These are phyloP conservation scores for Paralvinella palmiformis DNA, from an alignment of 1,140 invertebrate species.

Conservation along the genomic window DNA sequence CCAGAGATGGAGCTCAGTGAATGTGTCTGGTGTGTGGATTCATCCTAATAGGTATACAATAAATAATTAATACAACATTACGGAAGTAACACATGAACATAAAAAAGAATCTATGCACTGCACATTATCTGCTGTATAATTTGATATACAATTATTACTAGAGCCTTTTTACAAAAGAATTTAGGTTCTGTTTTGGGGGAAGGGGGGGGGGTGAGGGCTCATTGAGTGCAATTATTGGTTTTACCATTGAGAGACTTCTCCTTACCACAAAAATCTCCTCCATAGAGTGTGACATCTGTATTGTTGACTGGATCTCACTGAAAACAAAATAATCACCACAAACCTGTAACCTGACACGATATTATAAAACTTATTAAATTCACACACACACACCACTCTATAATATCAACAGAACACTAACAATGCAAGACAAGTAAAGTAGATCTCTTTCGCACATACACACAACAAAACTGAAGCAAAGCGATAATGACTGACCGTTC, in stretches of 20 bases:
- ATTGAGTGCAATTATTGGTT: not conserved
- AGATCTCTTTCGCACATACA: no score
- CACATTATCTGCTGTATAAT: not conserved
- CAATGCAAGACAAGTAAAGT: not conserved
- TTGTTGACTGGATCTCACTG: constrained; percentile 8
- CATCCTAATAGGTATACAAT: no score
- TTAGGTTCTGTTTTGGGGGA: no score
- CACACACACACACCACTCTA: not conserved
- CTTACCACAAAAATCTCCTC: constrained; percentile 8
- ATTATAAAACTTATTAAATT: not conserved
- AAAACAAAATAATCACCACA: not conserved
- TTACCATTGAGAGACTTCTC: not conserved
- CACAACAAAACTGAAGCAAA: no score
- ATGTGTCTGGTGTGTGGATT: not conserved
- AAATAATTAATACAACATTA: no score
- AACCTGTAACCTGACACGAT: not conserved
- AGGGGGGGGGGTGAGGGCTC: no score
- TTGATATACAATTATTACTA: not conserved
- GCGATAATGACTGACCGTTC: constrained; percentile 7
- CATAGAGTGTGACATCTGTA: constrained; percentile 6
- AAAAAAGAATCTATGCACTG: not conserved
- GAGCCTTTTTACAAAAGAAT: no score
- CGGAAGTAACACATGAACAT: no score
- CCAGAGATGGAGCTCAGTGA: not conserved
- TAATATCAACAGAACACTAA: not conserved